These are phyloP conservation scores for Wiebesia pumilae DNA, from an alignment of 1,140 invertebrate genomes.

Conservation along the genomic window DNA sequence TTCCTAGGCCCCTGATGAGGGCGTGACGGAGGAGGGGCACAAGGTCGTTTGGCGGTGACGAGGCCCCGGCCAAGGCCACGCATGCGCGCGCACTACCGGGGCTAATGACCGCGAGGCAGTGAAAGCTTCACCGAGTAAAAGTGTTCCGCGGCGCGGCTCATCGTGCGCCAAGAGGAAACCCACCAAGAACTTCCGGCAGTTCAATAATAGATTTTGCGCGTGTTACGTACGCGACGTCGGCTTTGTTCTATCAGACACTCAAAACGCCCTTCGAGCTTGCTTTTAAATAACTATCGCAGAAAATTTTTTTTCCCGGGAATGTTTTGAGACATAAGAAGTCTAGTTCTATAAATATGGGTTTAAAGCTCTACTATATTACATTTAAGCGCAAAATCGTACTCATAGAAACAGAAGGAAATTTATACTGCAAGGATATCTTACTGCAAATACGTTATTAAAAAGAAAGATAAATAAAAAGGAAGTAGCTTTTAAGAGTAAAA, in stretches of 20 bases:
- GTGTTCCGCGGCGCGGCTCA: conserved; percentile 13
- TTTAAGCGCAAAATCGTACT: neutral
- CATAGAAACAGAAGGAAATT: neutral
- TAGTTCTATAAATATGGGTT: neutral
- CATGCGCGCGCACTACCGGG: neutral
- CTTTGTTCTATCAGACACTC: neutral
- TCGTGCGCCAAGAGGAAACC: neutral
- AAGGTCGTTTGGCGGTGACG: neutral
- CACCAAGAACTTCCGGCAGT: neutral
- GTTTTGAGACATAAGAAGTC: too few species aligned
- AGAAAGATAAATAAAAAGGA: too few species aligned
- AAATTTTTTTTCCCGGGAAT: neutral
- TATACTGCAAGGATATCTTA: too few species aligned
- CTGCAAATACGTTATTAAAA: too few species aligned
- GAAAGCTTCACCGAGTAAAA: conserved; percentile 36
- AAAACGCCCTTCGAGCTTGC: neutral
- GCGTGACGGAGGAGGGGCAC: neutral
- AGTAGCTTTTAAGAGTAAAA: too few species aligned
- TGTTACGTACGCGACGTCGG: neutral
- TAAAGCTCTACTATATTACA: too few species aligned
- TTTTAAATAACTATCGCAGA: neutral
- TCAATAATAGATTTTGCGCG: neutral
- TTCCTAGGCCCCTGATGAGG: neutral
- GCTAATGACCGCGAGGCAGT: conserved; percentile 40
- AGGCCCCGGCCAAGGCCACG: conserved; percentile 15